Conservation (phyloP, 2,888 invertebrate genomes). For the Drosophila melanosoma region DNA sequence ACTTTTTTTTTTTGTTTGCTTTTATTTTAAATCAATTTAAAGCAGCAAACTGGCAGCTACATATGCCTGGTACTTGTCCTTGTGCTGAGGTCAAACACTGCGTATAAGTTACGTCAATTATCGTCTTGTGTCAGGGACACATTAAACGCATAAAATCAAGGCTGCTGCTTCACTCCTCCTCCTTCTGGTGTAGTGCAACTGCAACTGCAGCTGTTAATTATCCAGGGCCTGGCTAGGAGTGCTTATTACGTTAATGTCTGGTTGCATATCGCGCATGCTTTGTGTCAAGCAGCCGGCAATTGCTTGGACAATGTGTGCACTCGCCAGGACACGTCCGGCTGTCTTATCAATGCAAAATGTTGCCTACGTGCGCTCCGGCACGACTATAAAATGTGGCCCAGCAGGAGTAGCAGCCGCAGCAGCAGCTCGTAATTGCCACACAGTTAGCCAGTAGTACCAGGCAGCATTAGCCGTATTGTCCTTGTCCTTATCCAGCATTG, state of each 20-base stretch:
- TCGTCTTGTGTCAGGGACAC: slow-evolving; percentile 20
- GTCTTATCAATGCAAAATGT: slow-evolving; percentile 62
- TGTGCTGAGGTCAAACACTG: slow-evolving; percentile 51
- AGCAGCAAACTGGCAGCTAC: slow-evolving; percentile 1
- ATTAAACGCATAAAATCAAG: slow-evolving; percentile 8
- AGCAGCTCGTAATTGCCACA: slow-evolving; percentile 62
- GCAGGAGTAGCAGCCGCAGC: slow-evolving; percentile 2
- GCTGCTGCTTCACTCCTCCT: not conserved
- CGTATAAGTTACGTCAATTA: slow-evolving; percentile 35
- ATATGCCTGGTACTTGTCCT: slow-evolving; percentile 16
- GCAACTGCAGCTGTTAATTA: slow-evolving; percentile 58
- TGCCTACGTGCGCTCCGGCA: slow-evolving; percentile 59
- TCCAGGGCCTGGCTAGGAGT: slow-evolving; percentile 32
- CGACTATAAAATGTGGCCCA: slow-evolving; percentile 47
- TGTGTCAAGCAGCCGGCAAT: slow-evolving; percentile 56
- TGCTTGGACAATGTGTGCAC: slow-evolving; percentile 56
- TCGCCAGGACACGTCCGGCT: slow-evolving; percentile 52
- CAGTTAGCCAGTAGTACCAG: slow-evolving; percentile 40
- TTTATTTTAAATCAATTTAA: slow-evolving; percentile 43
- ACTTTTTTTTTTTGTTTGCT: slow-evolving; percentile 21
- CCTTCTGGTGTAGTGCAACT: slow-evolving; percentile 9
- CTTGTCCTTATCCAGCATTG: slow-evolving; percentile 16
- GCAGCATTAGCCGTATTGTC: slow-evolving; percentile 27
- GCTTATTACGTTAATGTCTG: slow-evolving; percentile 76
- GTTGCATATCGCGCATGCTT: slow-evolving; percentile 58